A percentile compares a stretch with the other conserved stretches of the same genome.
These are phyloP conservation scores for Peromyscus eremicus DNA, from an alignment of 2,797 vertebrate species.

Conservation along the genomic window DNA sequence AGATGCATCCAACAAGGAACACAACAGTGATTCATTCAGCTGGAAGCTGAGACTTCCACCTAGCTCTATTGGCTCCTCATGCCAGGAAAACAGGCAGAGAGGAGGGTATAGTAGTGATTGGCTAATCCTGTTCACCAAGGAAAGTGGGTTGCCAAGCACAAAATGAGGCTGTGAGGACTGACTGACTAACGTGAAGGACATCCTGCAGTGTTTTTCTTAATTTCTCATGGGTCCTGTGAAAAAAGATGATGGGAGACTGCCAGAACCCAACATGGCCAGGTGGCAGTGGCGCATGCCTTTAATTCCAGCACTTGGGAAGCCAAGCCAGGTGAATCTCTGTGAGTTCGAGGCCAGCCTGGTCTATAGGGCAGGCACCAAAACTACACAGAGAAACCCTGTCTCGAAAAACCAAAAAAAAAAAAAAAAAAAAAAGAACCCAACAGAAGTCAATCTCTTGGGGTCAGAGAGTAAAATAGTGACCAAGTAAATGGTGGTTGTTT, in stretches of 20 bases:
- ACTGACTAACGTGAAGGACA: background rate
- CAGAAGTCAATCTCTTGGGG: background rate
- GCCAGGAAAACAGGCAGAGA: background rate
- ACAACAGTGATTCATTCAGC: background rate
- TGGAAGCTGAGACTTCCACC: background rate
- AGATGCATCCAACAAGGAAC: background rate
- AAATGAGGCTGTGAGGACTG: background rate
- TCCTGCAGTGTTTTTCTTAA: background rate
- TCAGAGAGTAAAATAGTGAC: background rate
- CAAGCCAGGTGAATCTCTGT: too few relatives aligned
- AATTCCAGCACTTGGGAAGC: too few relatives aligned
- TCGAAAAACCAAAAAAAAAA: background rate
- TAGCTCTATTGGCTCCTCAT: background rate
- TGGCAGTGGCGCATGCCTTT: too few relatives aligned
- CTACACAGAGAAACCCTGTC: too few relatives aligned
- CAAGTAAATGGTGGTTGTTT: background rate
- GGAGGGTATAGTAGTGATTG: background rate
- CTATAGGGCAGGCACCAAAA: too few relatives aligned
- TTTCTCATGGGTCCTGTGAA: background rate
- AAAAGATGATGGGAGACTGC: background rate
- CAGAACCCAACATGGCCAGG: background rate
- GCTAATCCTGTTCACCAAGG: background rate
- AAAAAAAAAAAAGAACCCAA: background rate
- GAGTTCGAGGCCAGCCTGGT: too few relatives aligned
- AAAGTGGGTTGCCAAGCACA: background rate